A percentile compares a stretch with the other conserved stretches of the same genome.
These are phyloP conservation scores for Sturnus vulgaris DNA, from an alignment of 2,113 vertebrate genomes.

Conservation along the genomic window DNA sequence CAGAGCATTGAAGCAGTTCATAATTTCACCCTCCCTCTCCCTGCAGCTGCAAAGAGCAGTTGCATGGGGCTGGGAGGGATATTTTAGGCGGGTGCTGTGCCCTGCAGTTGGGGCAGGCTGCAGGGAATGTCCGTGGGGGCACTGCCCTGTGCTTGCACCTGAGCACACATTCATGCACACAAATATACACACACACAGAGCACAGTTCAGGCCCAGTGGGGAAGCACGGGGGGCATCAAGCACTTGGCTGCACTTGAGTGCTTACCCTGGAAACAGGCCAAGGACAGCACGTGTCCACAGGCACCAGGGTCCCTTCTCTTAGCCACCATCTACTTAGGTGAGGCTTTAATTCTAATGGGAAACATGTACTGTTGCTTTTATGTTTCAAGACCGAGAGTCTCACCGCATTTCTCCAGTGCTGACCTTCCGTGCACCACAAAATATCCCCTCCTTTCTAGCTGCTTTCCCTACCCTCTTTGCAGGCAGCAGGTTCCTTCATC, in stretches of 20 bases:
- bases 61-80: accelerated
- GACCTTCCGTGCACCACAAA: neutral
- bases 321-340: neutral
- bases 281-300: neutral
- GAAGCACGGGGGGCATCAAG: neutral
- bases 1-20: neutral
- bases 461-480: neutral
- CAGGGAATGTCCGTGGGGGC: neutral
- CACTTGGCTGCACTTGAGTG: neutral
- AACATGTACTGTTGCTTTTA: neutral
- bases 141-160: conserved; percentile 11
- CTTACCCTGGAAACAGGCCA: conserved; percentile 5
- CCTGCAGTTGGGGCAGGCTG: neutral
- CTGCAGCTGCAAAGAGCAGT: neutral
- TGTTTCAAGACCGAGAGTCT: neutral
- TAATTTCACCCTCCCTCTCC: neutral
- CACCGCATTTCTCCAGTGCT: neutral
- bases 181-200: neutral
- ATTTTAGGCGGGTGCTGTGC: neutral
- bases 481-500: neutral
- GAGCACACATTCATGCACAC: neutral
- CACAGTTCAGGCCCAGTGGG: neutral
- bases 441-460: neutral
- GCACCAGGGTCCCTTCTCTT: neutral
- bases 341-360: neutral